A percentile compares a stretch with the other conserved stretches of the same genome.
Evolutionary conservation across 2,888 invertebrate genomes (phyloP).

Genomic region (Aspidiotus destructor): DNA sequence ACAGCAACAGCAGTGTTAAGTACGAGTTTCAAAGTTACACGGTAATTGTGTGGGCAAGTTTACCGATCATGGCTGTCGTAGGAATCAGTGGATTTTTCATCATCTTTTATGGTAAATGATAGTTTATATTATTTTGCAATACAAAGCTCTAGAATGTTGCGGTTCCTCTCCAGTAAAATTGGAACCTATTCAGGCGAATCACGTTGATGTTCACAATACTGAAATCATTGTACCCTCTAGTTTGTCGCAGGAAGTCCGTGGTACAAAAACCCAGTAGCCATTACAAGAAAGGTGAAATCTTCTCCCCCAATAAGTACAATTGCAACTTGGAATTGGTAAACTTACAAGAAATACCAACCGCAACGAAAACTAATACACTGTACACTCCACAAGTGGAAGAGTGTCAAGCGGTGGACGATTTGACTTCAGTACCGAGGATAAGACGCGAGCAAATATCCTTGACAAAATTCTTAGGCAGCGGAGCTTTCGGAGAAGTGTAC

Average conservation of each 20-base stretch:
- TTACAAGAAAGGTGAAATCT: conserved; percentile 15
- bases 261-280: too few species aligned
- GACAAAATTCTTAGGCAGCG: conserved; percentile 83
- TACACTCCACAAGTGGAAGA: conserved; percentile 56
- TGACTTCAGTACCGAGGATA: conserved; percentile 75
- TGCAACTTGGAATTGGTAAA: conserved; percentile 75
- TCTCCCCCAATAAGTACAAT: conserved; percentile 33
- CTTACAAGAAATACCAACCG: conserved; percentile 66
- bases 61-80: conserved; percentile 14
- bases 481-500: conserved; percentile 95
- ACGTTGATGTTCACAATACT: too few species aligned
- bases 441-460: conserved; percentile 74
- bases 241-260: too few species aligned
- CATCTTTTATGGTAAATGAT: conserved; percentile 19
- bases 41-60: conserved; percentile 2
- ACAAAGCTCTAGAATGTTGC: too few species aligned
- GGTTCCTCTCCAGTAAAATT: too few species aligned
- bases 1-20: conserved; percentile 45
- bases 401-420: conserved; percentile 53
- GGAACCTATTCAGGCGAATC: too few species aligned
- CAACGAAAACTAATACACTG: conserved; percentile 66
- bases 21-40: conserved; percentile 15
- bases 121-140: not conserved
- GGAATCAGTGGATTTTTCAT: conserved; percentile 1
- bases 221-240: too few species aligned